phyloP scores from a whole-genome alignment of 2,113 vertebrate species.

The Mus musculus region GRCm39 chr11:62396001-62396500 shows the following conservation, averaged over 20 bases:
- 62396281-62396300: not conserved
- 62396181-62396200: too few species aligned
- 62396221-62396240: too few species aligned
- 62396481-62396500: not conserved
- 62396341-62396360: too few species aligned
- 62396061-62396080: too few species aligned
- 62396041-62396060: too few species aligned
- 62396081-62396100: not conserved
- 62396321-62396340: not conserved
- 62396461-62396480: not conserved
- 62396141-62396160: too few species aligned
- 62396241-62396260: not conserved
- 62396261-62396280: not conserved
- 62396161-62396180: too few species aligned
- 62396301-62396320: not conserved
- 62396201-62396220: too few species aligned
- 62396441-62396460: not conserved
- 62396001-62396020: too few species aligned
- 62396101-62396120: not conserved
- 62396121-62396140: too few species aligned
- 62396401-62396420: not conserved
- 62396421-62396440: not conserved
- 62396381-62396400: not conserved
- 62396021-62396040: too few species aligned
- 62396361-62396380: not conserved